Evolutionary conservation across 2,797 vertebrate genomes (phyloP), one percentile per base, ranked within the genome.

Genomic region (Takifugu ocellatus): DNA sequence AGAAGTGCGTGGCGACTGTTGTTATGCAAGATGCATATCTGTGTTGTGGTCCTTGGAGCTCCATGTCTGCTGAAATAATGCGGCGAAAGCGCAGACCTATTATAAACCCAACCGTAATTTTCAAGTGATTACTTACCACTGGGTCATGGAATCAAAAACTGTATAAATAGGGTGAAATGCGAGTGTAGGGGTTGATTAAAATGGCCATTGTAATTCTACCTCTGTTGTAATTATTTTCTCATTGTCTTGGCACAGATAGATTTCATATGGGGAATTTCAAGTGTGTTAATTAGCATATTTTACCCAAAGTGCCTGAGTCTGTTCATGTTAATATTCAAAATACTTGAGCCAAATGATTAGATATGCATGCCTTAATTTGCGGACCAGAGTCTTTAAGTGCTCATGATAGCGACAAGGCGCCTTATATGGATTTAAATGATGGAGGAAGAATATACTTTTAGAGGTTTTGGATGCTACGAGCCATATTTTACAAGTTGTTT

Each of bases 81-180:
- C 86, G 78, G 87, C 80, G 68, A 67, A 90, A 79, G 83, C 82
- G 54, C 56, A 85, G 84, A 77, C 81, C 88, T 87, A 91, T 90
- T 92, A 91, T 91, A 90, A 89, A 89, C 84, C 69, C 71, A 84
- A 70, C 80, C 70, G 61, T 92, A 90, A 93, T 92, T 92, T 92
- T 92, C 91, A 92, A 92, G 91, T 92, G 91, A 93, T 93, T 93
- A 92, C 91, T 91, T 90, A 90, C 82, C 90, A 88, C 79, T 88
- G 87, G 91, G 91, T 91, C 90, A 90, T 75, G 70, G 89, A 93
- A 92, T 92, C 89, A 90, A 88, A 92, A 91, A 88, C 87, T 76
- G 91, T 87, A 91, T 92, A 91, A 93, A 92, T 91, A 89, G 90
- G 90, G 90, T 92, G 90, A 92, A 91, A 92, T 88, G 90, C 87